phyloP scores from a whole-genome alignment of 2,888 invertebrate genomes.

The Sminthurides aquaticus region DNA sequence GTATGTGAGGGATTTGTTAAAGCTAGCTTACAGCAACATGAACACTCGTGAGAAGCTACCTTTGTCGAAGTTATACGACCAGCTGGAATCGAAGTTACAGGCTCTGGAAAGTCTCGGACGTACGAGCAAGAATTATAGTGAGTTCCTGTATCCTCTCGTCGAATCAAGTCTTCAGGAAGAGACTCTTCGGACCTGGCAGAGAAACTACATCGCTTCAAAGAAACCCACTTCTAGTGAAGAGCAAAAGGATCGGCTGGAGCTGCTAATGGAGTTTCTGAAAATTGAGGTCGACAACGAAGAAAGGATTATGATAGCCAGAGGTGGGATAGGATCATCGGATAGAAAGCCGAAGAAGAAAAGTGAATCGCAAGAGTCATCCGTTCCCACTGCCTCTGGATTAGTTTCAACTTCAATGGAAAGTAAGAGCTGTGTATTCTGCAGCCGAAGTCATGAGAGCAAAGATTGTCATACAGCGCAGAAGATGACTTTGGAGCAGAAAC shows the following conservation, averaged over 20 bases:
- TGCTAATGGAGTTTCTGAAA: constrained; percentile 16
- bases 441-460: too few relatives aligned
- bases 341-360: background rate
- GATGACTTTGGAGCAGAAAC: constrained; percentile 16
- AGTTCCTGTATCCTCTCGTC: background rate
- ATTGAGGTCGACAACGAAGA: constrained; percentile 12
- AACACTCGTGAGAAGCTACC: background rate
- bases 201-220: too few relatives aligned
- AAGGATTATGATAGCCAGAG: constrained; percentile 7
- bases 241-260: background rate
- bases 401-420: too few relatives aligned
- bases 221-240: background rate
- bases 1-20: background rate
- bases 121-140: background rate
- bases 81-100: background rate
- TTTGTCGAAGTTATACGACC: background rate
- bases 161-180: constrained; percentile 1
- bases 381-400: too few relatives aligned
- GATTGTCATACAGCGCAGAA: constrained; percentile 12
- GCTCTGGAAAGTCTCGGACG: background rate
- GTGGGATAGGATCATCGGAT: background rate
- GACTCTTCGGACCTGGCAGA: background rate
- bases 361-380: too few relatives aligned
- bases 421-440: too few relatives aligned
- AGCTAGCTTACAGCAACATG: background rate